Conservation (phyloP, 2,888 invertebrate species). For the Eurytoma adleriae region DNA sequence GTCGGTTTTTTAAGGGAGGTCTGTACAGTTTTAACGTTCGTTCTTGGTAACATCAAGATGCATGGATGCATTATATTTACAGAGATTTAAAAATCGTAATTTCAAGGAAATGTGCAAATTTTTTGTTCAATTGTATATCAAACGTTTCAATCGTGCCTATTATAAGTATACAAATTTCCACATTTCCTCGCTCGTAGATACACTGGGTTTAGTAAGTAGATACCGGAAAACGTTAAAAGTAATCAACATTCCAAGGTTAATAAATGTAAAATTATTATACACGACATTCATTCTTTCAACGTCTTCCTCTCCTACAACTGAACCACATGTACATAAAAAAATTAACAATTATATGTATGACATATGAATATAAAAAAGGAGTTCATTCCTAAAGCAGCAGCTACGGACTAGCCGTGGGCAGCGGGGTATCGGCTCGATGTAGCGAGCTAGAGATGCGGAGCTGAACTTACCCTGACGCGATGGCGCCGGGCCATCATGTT, state of each 20-base stretch:
- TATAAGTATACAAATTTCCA: too few species aligned
- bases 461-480: conserved; percentile 69
- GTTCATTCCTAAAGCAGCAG: conserved; percentile 45
- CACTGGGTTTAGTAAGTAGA: too few species aligned
- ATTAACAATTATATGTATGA: background rate
- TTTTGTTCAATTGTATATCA: background rate
- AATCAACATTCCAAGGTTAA: background rate
- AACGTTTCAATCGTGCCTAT: too few species aligned
- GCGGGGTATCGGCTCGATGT: background rate
- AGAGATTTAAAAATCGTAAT: conserved; percentile 7
- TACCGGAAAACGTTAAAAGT: background rate
- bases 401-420: conserved; percentile 32
- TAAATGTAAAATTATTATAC: too few species aligned
- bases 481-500: conserved; percentile 73
- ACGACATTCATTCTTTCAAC: too few species aligned
- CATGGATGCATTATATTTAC: conserved; percentile 50
- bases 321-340: background rate
- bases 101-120: background rate
- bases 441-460: background rate
- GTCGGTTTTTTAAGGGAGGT: background rate
- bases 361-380: conserved; percentile 18
- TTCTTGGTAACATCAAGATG: conserved; percentile 34
- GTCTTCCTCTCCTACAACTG: background rate
- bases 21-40: conserved; percentile 29
- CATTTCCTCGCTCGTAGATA: too few species aligned